A percentile compares a stretch with the other conserved stretches of the same genome.
phyloP scores from a whole-genome alignment of 2,888 invertebrate genomes.

The Asteroscopus sphinx region DNA sequence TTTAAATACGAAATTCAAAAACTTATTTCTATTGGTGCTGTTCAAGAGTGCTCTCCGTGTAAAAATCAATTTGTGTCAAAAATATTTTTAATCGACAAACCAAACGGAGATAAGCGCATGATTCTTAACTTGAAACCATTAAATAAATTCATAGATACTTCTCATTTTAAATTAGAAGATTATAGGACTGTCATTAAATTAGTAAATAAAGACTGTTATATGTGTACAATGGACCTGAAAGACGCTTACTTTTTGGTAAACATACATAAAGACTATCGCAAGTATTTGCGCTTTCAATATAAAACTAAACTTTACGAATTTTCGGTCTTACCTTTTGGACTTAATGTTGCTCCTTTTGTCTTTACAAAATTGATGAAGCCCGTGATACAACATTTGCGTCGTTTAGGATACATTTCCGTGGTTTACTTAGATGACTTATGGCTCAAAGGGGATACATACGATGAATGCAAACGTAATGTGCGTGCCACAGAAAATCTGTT shows the following conservation, averaged over 20 bases:
- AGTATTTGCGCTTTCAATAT: slow-evolving; percentile 22
- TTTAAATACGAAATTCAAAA: too few species aligned
- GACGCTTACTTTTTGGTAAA: too few species aligned
- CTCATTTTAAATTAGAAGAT: slow-evolving; percentile 2
- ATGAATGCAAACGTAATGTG: slow-evolving; percentile 20
- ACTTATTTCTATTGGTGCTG: too few species aligned
- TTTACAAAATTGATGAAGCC: slow-evolving; percentile 46
- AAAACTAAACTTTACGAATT: slow-evolving; percentile 33
- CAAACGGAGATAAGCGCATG: background rate
- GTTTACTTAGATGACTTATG: slow-evolving; percentile 39
- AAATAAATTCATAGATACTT: background rate
- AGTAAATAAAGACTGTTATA: slow-evolving; percentile 6
- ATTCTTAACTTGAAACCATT: background rate
- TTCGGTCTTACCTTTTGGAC: slow-evolving; percentile 37
- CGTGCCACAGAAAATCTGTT: slow-evolving; percentile 8
- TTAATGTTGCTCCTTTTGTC: slow-evolving; percentile 36
- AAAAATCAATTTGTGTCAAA: background rate
- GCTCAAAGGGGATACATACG: slow-evolving; percentile 20
- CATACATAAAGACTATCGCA: slow-evolving; percentile 4
- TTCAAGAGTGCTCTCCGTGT: too few species aligned
- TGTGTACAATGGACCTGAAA: too few species aligned
- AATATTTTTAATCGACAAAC: background rate
- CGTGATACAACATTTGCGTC: slow-evolving; percentile 22
- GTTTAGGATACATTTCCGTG: too few species aligned
- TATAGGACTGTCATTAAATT: background rate